Conservation (phyloP, 2,113 vertebrate species). For the Macquaria australasica region DNA sequence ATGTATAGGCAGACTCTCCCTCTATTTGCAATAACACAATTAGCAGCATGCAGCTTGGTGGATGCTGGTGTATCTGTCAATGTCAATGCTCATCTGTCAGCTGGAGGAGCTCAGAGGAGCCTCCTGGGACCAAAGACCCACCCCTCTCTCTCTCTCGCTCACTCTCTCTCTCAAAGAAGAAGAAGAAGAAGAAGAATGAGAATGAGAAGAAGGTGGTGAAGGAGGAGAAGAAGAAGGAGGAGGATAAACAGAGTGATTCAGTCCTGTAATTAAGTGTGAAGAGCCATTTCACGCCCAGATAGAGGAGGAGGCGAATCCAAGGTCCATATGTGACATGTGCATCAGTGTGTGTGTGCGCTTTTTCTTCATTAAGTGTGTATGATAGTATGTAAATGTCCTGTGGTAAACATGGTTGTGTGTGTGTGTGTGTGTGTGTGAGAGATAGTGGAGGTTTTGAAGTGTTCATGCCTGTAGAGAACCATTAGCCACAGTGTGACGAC, state of each 20-base stretch:
- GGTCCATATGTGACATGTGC: neutral
- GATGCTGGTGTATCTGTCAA: neutral
- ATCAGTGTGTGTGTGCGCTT: neutral
- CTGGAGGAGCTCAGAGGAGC: neutral
- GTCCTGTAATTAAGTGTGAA: constrained; percentile 14
- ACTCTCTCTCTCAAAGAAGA: neutral
- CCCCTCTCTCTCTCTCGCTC: too few relatives aligned
- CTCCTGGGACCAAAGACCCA: neutral
- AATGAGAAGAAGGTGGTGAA: neutral
- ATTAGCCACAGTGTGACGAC: constrained; percentile 24
- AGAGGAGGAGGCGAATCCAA: neutral
- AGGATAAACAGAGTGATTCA: neutral
- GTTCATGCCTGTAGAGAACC: constrained; percentile 6
- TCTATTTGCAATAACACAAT: neutral
- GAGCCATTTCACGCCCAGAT: neutral
- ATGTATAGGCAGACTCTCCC: neutral
- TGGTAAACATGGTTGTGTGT: neutral
- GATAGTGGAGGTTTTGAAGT: neutral
- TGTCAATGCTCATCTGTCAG: neutral
- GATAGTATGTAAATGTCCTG: neutral
- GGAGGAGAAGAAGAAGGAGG: neutral
- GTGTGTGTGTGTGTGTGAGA: constrained; percentile 1
- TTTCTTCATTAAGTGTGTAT: neutral
- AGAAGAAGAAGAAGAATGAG: neutral
- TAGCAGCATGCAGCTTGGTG: neutral